Conservation (phyloP, 1,140 invertebrate species). For the Lasioglossum albipes region DNA sequence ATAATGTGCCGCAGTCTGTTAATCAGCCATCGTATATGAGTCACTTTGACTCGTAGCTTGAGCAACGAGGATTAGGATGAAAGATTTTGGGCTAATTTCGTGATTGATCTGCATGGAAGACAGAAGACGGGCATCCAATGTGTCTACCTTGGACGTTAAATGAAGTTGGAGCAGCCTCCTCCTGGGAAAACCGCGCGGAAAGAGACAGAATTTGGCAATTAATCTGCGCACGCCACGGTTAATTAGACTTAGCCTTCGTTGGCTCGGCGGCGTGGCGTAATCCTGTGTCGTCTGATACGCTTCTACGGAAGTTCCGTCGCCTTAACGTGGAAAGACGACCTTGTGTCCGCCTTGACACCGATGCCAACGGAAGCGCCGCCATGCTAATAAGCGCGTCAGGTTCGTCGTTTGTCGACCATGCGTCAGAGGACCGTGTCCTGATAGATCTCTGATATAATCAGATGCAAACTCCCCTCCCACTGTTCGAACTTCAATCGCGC, state of each 20-base stretch:
- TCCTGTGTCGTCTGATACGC: background rate
- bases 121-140: too few relatives aligned
- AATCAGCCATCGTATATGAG: too few relatives aligned
- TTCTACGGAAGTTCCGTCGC: background rate
- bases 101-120: too few relatives aligned
- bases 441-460: background rate
- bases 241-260: background rate
- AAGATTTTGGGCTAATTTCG: too few relatives aligned
- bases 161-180: too few relatives aligned
- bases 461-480: background rate
- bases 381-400: background rate
- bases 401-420: background rate
- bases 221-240: constrained; percentile 13
- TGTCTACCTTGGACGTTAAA: too few relatives aligned
- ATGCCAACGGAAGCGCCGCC: background rate
- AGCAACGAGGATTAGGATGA: too few relatives aligned
- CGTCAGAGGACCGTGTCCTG: background rate
- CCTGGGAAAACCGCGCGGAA: background rate
- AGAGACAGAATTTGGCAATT: background rate
- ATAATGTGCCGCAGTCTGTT: too few relatives aligned
- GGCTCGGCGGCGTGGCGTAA: background rate
- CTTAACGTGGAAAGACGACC: background rate
- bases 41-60: too few relatives aligned
- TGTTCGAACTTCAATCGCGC: constrained; percentile 3
- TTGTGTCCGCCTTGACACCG: background rate